phyloP scores from a whole-genome alignment of 2,113 vertebrate species.

The Andinoacara biseriatus region DNA sequence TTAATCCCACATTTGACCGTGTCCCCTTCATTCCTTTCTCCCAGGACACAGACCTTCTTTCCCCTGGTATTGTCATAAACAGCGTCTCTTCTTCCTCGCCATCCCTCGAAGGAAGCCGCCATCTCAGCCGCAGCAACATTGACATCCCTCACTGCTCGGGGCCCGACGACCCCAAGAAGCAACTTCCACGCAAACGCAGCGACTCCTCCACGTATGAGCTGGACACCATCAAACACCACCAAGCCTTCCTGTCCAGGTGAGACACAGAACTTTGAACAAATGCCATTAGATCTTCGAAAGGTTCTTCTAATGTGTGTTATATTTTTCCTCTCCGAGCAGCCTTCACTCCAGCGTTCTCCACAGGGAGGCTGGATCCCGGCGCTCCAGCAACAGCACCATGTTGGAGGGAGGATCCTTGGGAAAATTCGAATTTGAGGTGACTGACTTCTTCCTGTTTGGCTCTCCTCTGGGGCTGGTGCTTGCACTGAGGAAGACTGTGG shows the following conservation, averaged over 20 bases:
- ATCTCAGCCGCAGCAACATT: conserved; percentile 96
- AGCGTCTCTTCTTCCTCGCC: conserved; percentile 83
- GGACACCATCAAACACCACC: conserved; percentile 97
- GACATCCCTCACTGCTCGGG: conserved; percentile 91
- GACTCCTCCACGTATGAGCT: conserved; percentile 97
- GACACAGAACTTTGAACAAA: not conserved
- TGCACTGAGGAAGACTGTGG: conserved; percentile 94
- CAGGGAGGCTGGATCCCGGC: conserved; percentile 84
- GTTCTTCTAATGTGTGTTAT: not conserved
- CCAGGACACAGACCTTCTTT: conserved; percentile 94
- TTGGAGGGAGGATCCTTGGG: conserved; percentile 85
- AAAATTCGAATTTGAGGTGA: conserved; percentile 94
- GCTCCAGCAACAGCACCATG: conserved; percentile 93
- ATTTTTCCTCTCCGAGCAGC: conserved; percentile 70
- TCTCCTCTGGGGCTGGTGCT: conserved; percentile 94
- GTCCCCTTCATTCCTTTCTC: not conserved
- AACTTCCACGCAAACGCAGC: conserved; percentile 93
- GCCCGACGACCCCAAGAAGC: conserved; percentile 89
- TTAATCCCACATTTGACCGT: not conserved
- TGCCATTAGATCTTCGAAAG: too few relatives aligned
- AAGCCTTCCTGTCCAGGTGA: conserved; percentile 97
- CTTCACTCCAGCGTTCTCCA: conserved; percentile 91
- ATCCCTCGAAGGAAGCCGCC: conserved; percentile 89
- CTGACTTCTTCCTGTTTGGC: conserved; percentile 96
- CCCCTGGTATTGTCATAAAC: conserved; percentile 89